phyloP scores from a whole-genome alignment of 2,797 vertebrate genomes.

The Enteromius trimaculatus region DNA sequence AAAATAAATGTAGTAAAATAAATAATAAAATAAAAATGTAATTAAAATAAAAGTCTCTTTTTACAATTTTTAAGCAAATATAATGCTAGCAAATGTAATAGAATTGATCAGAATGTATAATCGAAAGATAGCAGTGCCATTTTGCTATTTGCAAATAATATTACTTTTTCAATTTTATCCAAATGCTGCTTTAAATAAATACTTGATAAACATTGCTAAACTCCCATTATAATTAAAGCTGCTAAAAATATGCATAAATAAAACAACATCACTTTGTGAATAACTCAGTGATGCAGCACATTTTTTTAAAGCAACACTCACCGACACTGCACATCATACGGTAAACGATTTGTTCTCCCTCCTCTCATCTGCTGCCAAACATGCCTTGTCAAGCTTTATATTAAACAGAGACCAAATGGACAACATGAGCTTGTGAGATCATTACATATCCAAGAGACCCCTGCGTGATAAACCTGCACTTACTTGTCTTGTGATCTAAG shows the following conservation, averaged over 20 bases:
- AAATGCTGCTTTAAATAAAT: neutral
- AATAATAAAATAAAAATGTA: neutral
- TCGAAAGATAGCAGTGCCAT: neutral
- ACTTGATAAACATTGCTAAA: neutral
- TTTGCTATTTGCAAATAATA: neutral
- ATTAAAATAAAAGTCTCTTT: neutral
- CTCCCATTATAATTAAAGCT: neutral
- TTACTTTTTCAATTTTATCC: neutral
- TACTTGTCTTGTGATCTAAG: constrained; percentile 49
- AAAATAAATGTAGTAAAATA: neutral
- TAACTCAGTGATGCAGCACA: neutral
- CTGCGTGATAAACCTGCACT: constrained; percentile 18
- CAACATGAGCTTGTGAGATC: neutral
- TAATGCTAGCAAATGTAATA: neutral
- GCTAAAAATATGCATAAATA: neutral
- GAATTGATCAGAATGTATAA: neutral
- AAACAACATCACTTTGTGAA: neutral
- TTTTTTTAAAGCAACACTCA: neutral
- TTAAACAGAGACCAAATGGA: neutral
- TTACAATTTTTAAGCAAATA: neutral
- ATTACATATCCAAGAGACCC: neutral
- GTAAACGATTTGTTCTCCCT: neutral
- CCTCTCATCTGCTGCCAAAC: neutral
- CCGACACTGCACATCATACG: neutral
- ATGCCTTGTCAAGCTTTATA: neutral